These are phyloP conservation scores for Oscheius sp. DNA, from an alignment of 2,888 invertebrate species.

Conservation along the genomic window DNA sequence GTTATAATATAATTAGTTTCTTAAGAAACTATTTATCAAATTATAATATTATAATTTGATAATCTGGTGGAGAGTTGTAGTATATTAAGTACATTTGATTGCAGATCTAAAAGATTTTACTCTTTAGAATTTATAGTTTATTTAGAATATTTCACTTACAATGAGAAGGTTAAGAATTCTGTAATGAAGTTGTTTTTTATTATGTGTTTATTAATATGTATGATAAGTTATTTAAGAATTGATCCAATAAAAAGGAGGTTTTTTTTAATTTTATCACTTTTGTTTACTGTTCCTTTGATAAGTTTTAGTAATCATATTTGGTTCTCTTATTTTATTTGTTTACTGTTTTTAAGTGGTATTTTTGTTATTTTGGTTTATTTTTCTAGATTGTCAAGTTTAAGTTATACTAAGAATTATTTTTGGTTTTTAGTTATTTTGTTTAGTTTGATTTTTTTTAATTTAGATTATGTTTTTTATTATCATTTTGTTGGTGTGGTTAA, in stretches of 20 bases:
- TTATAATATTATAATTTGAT: no score
- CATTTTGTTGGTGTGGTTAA: conserved; percentile 65
- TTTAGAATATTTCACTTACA: conserved; percentile 59
- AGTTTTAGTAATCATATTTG: conserved; percentile 49
- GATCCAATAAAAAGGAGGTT: conserved; percentile 55
- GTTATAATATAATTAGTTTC: no score
- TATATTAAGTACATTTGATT: no score
- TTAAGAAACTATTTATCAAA: no score
- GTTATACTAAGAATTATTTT: conserved; percentile 40
- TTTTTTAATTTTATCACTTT: conserved; percentile 55
- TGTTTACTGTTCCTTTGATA: conserved; percentile 45
- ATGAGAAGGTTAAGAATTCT: conserved; percentile 57
- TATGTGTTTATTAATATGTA: conserved; percentile 42
- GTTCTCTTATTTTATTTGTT: conserved; percentile 59
- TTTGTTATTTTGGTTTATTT: conserved; percentile 61
- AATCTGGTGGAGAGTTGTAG: no score
- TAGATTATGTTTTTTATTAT: conserved; percentile 18
- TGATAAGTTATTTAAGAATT: conserved; percentile 51
- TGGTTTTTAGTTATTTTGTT: conserved; percentile 34
- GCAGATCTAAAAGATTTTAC: no score
- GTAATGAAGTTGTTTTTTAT: conserved; percentile 48
- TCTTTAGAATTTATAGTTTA: conserved; percentile 62
- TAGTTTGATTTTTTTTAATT: conserved; percentile 38
- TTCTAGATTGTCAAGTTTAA: conserved; percentile 54
- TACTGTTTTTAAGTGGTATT: conserved; percentile 57